These are phyloP conservation scores for Paramormyrops hopkinsi DNA, from an alignment of 2,797 vertebrate species.

Conservation along the genomic window DNA sequence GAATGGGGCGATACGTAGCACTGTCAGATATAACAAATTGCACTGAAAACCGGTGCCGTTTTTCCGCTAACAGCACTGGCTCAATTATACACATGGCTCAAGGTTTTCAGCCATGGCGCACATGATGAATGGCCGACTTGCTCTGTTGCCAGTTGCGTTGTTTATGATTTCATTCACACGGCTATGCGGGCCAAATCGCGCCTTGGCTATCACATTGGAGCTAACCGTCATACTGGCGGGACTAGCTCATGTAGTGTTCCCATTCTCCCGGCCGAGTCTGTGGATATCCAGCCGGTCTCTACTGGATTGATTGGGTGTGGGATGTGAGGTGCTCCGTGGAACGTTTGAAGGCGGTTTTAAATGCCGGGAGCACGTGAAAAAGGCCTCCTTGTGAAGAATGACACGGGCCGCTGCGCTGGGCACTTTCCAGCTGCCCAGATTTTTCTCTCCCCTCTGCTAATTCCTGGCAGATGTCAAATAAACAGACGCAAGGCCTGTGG, in stretches of 20 bases:
- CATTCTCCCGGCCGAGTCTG: neutral
- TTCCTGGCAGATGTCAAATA: slow-evolving; percentile 35
- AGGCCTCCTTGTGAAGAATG: neutral
- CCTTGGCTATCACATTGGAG: slow-evolving; percentile 25
- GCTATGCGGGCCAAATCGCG: slow-evolving; percentile 53
- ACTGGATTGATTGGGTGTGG: neutral
- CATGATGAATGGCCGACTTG: slow-evolving; percentile 63
- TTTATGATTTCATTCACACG: slow-evolving; percentile 62
- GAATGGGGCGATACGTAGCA: slow-evolving; percentile 36
- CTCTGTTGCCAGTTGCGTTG: slow-evolving; percentile 55
- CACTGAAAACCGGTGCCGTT: slow-evolving; percentile 59
- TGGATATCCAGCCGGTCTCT: neutral
- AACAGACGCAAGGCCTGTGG: neutral
- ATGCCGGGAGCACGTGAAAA: neutral
- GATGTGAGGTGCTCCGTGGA: neutral
- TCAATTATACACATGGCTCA: slow-evolving; percentile 63
- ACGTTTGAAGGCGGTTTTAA: neutral
- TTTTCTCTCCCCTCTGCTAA: slow-evolving; percentile 25
- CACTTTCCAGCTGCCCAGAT: neutral
- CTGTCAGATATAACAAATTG: slow-evolving; percentile 70
- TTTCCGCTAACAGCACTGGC: slow-evolving; percentile 62
- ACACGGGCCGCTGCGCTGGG: neutral
- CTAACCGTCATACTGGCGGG: neutral
- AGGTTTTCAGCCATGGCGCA: slow-evolving; percentile 60
- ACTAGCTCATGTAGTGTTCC: neutral